phyloP scores from a whole-genome alignment of 2,113 vertebrate species.

The Chamaetylas fuelleborni region DNA sequence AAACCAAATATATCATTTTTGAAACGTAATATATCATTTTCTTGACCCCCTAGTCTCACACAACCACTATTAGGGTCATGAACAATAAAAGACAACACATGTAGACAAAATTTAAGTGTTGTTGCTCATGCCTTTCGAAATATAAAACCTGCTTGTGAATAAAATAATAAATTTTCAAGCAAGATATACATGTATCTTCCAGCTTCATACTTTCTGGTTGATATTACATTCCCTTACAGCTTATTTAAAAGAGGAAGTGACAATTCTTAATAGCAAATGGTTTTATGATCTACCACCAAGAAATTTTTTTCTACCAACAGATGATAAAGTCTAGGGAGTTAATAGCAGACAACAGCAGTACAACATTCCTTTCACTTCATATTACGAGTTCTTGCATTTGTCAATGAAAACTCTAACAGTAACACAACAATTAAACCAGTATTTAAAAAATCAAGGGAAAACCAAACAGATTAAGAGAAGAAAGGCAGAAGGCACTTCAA shows the following conservation, averaged over 20 bases:
- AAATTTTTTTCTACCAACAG: neutral
- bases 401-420: neutral
- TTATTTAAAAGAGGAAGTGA: neutral
- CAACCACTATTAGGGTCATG: neutral
- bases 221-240: neutral
- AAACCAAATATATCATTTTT: neutral
- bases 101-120: neutral
- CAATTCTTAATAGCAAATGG: neutral
- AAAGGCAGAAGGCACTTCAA: neutral
- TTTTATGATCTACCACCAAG: neutral
- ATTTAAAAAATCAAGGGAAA: neutral
- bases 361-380: neutral
- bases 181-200: neutral
- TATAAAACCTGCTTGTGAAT: neutral
- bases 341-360: neutral
- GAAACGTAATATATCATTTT: rapidly evolving
- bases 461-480: neutral
- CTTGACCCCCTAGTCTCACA: neutral
- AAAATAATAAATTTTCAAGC: neutral
- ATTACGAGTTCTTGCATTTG: neutral
- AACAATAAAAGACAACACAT: neutral
- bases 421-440: neutral
- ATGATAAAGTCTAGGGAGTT: neutral
- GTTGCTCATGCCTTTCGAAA: neutral
- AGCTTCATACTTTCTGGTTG: neutral